Evolutionary conservation across 2,888 invertebrate species (phyloP), one percentile per base, ranked within the genome.

Genomic region (Andrena bicolor): DNA sequence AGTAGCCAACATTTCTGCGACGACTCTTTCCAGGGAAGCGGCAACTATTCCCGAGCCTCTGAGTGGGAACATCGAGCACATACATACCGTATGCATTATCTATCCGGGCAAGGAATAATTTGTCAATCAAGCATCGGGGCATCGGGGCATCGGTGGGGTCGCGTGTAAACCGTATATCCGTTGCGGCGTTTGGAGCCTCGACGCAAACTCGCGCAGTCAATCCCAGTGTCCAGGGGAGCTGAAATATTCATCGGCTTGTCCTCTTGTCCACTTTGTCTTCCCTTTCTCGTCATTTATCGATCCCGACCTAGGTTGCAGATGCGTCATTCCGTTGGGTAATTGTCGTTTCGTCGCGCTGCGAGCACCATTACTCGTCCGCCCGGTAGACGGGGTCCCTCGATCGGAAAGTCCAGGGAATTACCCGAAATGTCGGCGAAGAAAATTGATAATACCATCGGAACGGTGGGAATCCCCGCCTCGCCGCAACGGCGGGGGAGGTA

Each of bases 171-270:
- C 53, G 64, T 23, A 30, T 20, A 32, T 32, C 4, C 56, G 48
- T 6, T n/a, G 48, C 51, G 8, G 8, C 58, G 28, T 41, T 75
- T 51, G 49, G 53, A 70, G 70, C 58, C n/a, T n/a, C 20, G 66
- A 60, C 79, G 79, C 66, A 63, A 84, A 82, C 80, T 79, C 74
- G 69, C 71, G 71, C 74, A 61, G 35, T 48, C 61, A 32, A 76
- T 72, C 53, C 64, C 53, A 30, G 30, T 53, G 35, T 10, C 26
- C 23, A 56, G 58, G 16, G 58, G 23, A 26, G 49, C 61, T 87
- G 76, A 87, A 86, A 87, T 86, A 86, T 86, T 86, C 87, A 86
- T 84, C 80, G 74, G 53, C 56, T 49, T 80, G 73, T 60, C 77
- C 87, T 70, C 73, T 77, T 72, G 77, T 87, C 80, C 79, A 76